A percentile compares a stretch with the other conserved stretches of the same genome.
These are phyloP conservation scores for Eupithecia insigniata DNA, from an alignment of 2,888 invertebrate species.

Conservation along the genomic window DNA sequence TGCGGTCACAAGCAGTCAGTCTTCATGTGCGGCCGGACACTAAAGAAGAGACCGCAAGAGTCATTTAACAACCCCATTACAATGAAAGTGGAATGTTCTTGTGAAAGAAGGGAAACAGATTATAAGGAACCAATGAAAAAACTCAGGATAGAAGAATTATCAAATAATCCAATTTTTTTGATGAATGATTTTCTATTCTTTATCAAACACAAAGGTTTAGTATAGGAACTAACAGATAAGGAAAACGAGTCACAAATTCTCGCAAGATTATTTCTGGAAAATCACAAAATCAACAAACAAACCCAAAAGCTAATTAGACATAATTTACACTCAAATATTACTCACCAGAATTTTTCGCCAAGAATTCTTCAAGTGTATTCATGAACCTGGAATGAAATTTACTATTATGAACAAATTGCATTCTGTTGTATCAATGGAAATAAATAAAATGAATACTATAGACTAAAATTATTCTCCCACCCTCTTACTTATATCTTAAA, in stretches of 20 bases:
- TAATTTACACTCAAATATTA: constrained; percentile 64
- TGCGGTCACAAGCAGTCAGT: constrained; percentile 52
- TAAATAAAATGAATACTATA: no score
- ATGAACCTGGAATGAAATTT: constrained; percentile 75
- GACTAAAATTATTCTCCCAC: background rate
- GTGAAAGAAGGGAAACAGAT: background rate
- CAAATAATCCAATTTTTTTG: background rate
- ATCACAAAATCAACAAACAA: constrained; percentile 42
- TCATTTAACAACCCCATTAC: constrained; percentile 54
- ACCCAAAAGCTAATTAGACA: constrained; percentile 60
- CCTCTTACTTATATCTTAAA: no score
- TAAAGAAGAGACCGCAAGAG: constrained; percentile 62
- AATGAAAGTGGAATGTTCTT: background rate
- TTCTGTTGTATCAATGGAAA: background rate
- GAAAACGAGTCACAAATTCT: background rate
- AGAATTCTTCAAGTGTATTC: constrained; percentile 70
- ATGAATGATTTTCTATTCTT: background rate
- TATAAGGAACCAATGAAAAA: background rate
- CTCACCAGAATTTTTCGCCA: constrained; percentile 72
- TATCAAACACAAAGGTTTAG: background rate
- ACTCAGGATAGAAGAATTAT: background rate
- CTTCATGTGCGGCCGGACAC: constrained; percentile 58
- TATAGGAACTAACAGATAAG: background rate
- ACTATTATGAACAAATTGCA: constrained; percentile 11
- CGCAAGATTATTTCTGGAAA: constrained; percentile 5